Percentiles rank a stretch among this genome's conserved stretches.
These are phyloP conservation scores for Metacarcinus magister DNA, from an alignment of 2,888 invertebrate species.

Conservation along the genomic window DNA sequence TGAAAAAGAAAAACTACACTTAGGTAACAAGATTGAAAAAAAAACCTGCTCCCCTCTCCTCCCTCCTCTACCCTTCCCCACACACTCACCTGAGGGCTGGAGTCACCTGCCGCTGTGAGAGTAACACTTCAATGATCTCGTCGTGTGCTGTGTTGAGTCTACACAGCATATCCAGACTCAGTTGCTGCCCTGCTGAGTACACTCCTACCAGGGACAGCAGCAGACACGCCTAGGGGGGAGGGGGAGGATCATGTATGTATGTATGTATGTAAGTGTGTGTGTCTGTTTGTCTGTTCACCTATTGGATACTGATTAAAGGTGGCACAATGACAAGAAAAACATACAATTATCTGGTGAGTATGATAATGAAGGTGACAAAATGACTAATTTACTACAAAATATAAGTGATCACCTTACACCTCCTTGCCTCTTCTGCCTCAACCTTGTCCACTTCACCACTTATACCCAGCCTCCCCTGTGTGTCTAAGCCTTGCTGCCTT, in stretches of 20 bases:
- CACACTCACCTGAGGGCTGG: conserved; percentile 87
- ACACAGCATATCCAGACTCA: conserved; percentile 97
- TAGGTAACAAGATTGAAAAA: no score
- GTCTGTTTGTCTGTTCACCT: not conserved
- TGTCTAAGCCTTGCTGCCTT: no score
- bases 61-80: not conserved
- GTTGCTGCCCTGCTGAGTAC: conserved; percentile 93
- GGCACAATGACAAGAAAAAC: not conserved
- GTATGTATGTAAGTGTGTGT: not conserved
- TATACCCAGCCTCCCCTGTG: no score
- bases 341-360: no score
- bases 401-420: no score
- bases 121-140: conserved; percentile 95
- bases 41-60: not conserved
- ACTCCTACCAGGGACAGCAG: conserved; percentile 93
- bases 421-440: not conserved
- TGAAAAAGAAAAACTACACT: no score
- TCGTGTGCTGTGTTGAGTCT: conserved; percentile 91
- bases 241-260: not conserved
- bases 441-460: not conserved
- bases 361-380: no score
- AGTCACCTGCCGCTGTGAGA: conserved; percentile 94
- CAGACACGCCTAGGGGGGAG: conserved; percentile 89
- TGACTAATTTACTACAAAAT: no score
- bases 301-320: not conserved